Percentiles rank a stretch among this genome's conserved stretches.
phyloP scores from a whole-genome alignment of 2,888 invertebrate genomes.

The Ennomos fuscantarius region DNA sequence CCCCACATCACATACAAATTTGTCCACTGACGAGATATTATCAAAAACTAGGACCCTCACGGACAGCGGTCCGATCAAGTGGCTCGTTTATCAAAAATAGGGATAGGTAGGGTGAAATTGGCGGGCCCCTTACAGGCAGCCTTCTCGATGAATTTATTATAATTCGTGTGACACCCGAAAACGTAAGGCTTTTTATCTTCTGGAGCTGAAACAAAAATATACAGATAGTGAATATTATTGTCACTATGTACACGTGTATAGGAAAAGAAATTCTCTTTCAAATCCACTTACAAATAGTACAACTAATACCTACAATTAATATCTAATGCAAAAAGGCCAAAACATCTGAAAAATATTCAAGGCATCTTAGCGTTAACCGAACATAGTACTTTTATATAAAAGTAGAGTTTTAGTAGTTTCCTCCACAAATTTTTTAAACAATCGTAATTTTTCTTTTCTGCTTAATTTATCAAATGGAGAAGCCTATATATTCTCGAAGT shows the following conservation, averaged over 20 bases:
- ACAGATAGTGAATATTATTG: too few species aligned
- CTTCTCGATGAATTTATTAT: conserved; percentile 56
- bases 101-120: conserved; percentile 61
- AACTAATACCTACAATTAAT: too few species aligned
- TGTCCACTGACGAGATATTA: conserved; percentile 78
- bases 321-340: conserved; percentile 3
- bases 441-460: too few species aligned
- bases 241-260: too few species aligned
- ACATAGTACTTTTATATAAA: too few species aligned
- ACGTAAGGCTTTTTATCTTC: not conserved
- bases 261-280: too few species aligned
- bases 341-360: too few species aligned
- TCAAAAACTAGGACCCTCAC: conserved; percentile 62
- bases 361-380: too few species aligned
- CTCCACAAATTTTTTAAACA: too few species aligned
- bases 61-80: conserved; percentile 68
- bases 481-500: conserved; percentile 10
- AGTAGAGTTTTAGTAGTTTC: too few species aligned
- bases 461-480: conserved; percentile 10
- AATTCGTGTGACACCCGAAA: conserved; percentile 41
- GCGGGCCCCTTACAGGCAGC: conserved; percentile 52
- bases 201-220: too few species aligned
- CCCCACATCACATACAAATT: conserved; percentile 73
- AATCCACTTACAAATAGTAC: too few species aligned
- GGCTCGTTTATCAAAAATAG: conserved; percentile 77